These are phyloP conservation scores for Cherax destructor DNA, from an alignment of 1,140 invertebrate species.

Conservation along the genomic window DNA sequence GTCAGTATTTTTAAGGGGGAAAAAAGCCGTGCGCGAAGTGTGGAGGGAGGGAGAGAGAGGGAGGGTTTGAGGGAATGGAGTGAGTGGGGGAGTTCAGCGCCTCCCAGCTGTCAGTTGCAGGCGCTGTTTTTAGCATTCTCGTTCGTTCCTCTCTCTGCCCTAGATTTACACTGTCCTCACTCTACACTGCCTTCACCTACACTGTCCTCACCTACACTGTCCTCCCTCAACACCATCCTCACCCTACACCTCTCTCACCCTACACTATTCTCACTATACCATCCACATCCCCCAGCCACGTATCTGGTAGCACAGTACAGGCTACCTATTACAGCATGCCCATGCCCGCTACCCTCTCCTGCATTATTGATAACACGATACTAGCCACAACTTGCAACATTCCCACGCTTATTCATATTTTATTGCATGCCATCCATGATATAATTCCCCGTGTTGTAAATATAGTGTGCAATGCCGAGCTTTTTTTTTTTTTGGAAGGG, in stretches of 20 bases:
- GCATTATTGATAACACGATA: no score
- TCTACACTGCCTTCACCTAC: neutral
- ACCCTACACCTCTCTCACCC: neutral
- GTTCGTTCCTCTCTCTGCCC: neutral
- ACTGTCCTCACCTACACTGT: neutral
- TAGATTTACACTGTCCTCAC: neutral
- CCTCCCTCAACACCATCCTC: neutral
- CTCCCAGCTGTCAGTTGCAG: neutral
- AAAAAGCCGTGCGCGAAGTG: neutral
- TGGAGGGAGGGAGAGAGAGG: neutral
- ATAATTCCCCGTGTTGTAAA: no score
- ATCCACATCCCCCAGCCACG: no score
- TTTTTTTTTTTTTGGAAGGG: no score
- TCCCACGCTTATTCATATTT: no score
- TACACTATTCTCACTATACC: no score
- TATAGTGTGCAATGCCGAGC: no score
- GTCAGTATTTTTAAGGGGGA: neutral
- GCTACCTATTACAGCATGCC: no score
- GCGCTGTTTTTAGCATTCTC: neutral
- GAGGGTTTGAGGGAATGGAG: neutral
- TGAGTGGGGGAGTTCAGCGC: neutral
- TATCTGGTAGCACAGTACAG: no score
- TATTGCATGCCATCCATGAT: no score
- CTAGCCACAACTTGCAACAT: no score
- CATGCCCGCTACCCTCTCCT: no score